Evolutionary conservation across 2,888 invertebrate species (phyloP).

Genomic region (Acrobasis repandana): DNA sequence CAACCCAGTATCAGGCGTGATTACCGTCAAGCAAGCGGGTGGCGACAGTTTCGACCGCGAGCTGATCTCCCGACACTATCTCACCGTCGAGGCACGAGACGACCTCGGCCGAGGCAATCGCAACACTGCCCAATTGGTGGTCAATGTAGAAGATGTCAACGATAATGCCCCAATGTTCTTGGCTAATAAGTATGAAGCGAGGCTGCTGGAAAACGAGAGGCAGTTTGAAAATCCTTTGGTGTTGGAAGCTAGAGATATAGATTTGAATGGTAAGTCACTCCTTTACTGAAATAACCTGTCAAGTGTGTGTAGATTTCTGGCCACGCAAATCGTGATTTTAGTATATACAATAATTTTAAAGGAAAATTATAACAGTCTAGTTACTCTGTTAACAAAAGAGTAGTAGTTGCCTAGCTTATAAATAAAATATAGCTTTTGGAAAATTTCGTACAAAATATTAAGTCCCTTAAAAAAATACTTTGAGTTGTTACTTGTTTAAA

Average conservation of each 20-base stretch:
- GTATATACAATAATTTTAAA: too few species aligned
- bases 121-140: constrained; percentile 91
- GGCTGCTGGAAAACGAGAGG: constrained; percentile 91
- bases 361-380: too few species aligned
- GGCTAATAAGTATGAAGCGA: constrained; percentile 91
- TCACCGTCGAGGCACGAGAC: constrained; percentile 95
- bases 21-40: constrained; percentile 90
- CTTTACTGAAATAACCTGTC: too few species aligned
- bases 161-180: constrained; percentile 94
- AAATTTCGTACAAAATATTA: too few species aligned
- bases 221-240: constrained; percentile 89
- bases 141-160: constrained; percentile 93
- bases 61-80: constrained; percentile 90
- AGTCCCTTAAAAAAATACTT: too few species aligned
- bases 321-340: too few species aligned
- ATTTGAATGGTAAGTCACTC: constrained; percentile 86
- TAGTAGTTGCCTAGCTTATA: too few species aligned
- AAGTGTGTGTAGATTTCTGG: too few species aligned
- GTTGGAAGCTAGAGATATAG: constrained; percentile 92
- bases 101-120: constrained; percentile 90
- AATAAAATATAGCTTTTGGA: too few species aligned
- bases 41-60: constrained; percentile 93
- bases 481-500: too few species aligned
- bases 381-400: too few species aligned
- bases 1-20: constrained; percentile 91